These are phyloP conservation scores for Cepaea nemoralis DNA, from an alignment of 1,140 invertebrate genomes.

Conservation along the genomic window DNA sequence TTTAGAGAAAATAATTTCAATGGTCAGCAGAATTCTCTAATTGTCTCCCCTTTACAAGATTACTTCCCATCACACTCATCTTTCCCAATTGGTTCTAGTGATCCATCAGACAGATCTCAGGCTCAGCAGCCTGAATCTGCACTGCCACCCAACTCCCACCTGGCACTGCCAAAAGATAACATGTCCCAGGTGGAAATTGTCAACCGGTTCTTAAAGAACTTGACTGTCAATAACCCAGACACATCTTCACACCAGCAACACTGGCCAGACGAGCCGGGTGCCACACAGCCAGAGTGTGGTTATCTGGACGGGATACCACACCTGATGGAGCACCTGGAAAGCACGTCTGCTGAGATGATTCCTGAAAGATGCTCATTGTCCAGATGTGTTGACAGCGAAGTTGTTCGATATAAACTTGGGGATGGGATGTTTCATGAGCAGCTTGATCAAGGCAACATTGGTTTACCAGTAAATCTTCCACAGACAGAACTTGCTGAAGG, in stretches of 20 bases:
- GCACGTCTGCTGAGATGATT: too few species aligned
- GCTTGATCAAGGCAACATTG: not conserved
- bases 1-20: not conserved
- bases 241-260: not conserved
- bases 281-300: not conserved
- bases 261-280: not conserved
- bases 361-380: not conserved
- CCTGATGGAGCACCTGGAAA: too few species aligned
- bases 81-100: not conserved
- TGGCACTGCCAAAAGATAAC: conserved; percentile 26
- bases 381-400: not conserved
- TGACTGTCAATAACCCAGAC: conserved; percentile 13
- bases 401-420: not conserved
- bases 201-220: conserved; percentile 27
- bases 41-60: conserved; percentile 20
- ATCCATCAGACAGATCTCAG: not conserved
- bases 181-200: conserved; percentile 35
- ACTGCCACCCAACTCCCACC: not conserved
- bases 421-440: too few species aligned
- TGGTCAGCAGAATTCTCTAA: not conserved
- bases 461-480: too few species aligned
- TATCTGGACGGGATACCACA: not conserved
- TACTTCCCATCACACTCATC: conserved; percentile 21
- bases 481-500: not conserved
- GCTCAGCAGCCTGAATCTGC: not conserved